Conservation (phyloP, 2,888 invertebrate species). For the Neoscelio sp. region DNA sequence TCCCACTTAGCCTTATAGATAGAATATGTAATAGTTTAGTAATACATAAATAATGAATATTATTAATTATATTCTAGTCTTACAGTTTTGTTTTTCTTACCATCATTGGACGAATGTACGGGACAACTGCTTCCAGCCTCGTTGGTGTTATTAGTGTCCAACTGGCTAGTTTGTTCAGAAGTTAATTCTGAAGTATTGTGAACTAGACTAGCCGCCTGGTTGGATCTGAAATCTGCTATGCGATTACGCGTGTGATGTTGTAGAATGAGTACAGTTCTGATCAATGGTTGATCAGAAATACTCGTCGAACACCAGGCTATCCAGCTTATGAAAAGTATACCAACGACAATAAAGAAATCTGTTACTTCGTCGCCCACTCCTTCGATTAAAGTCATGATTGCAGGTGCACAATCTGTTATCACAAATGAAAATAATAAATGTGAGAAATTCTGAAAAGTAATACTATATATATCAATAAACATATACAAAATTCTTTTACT, state of each 20-base stretch:
- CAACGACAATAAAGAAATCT: slow-evolving; percentile 87
- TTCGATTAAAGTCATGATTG: slow-evolving; percentile 90
- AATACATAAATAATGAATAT: too few relatives aligned
- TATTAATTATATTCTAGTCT: too few relatives aligned
- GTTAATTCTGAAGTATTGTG: slow-evolving; percentile 71
- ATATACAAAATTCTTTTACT: too few relatives aligned
- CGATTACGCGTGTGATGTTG: slow-evolving; percentile 84
- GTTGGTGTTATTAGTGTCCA: slow-evolving; percentile 68
- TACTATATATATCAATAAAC: neutral
- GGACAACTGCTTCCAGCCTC: slow-evolving; percentile 74
- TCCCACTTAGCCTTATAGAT: too few relatives aligned
- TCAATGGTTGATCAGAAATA: slow-evolving; percentile 87
- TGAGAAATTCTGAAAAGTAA: neutral
- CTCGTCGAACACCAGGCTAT: slow-evolving; percentile 92
- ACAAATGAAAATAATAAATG: neutral
- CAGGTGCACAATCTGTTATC: slow-evolving; percentile 20
- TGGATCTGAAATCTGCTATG: slow-evolving; percentile 79
- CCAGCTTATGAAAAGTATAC: slow-evolving; percentile 85
- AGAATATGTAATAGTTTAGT: too few relatives aligned
- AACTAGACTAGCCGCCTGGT: slow-evolving; percentile 68
- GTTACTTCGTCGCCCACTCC: slow-evolving; percentile 94
- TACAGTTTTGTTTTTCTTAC: slow-evolving; percentile 71
- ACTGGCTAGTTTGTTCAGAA: slow-evolving; percentile 74
- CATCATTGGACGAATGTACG: slow-evolving; percentile 80
- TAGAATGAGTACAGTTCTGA: slow-evolving; percentile 88